These are phyloP conservation scores for Eutrigla gurnardus DNA, from an alignment of 2,797 vertebrate species.

Conservation along the genomic window DNA sequence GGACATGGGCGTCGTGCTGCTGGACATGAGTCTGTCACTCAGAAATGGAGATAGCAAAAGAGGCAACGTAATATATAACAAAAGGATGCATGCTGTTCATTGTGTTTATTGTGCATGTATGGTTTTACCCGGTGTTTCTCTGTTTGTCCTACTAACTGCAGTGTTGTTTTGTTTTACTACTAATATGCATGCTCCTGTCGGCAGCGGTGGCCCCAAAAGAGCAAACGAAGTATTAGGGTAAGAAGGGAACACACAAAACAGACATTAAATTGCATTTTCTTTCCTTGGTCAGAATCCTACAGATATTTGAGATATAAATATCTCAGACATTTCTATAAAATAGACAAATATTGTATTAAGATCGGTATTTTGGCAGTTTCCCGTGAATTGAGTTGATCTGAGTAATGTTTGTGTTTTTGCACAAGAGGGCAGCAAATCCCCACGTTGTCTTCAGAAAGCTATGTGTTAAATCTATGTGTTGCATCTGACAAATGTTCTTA, in stretches of 20 bases:
- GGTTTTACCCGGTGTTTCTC: slow-evolving; percentile 12
- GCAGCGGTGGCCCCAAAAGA: slow-evolving; percentile 88
- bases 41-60: slow-evolving; percentile 87
- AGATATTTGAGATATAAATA: slow-evolving; percentile 17
- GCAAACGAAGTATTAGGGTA: slow-evolving; percentile 83
- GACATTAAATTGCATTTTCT: background rate
- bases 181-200: slow-evolving; percentile 64
- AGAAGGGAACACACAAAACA: slow-evolving; percentile 38
- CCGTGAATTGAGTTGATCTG: slow-evolving; percentile 6
- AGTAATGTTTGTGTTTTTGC: slow-evolving; percentile 65
- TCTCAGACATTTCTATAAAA: background rate
- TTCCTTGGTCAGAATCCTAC: background rate
- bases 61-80: slow-evolving; percentile 66
- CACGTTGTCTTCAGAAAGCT: slow-evolving; percentile 38
- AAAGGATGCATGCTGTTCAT: background rate
- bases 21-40: slow-evolving; percentile 89
- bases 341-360: background rate
- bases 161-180: slow-evolving; percentile 70
- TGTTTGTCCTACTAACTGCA: slow-evolving; percentile 62
- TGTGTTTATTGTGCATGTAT: slow-evolving; percentile 13
- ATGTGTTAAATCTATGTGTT: background rate
- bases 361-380: slow-evolving; percentile 13
- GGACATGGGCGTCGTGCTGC: slow-evolving; percentile 93
- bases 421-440: slow-evolving; percentile 89
- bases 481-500: background rate